Conservation (phyloP, 1,140 invertebrate species). For the Lanistes nyassanus region DNA sequence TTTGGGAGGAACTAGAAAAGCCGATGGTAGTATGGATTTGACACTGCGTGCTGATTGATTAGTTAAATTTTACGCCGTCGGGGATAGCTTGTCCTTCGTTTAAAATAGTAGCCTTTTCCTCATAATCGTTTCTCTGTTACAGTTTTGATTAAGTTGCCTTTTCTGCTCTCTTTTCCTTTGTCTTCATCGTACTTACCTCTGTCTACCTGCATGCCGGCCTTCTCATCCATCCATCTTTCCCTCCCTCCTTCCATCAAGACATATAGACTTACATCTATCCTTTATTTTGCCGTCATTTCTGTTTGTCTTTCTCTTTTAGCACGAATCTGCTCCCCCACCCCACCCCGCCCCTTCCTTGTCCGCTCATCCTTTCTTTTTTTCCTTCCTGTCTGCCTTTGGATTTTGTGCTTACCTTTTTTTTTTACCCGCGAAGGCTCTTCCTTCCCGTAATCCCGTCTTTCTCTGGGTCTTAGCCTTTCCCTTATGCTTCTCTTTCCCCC, state of each 20-base stretch:
- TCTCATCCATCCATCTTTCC: neutral
- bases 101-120: no score
- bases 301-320: neutral
- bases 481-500: neutral
- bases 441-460: neutral
- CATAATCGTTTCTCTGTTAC: neutral
- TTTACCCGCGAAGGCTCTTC: neutral
- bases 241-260: slow-evolving; percentile 5
- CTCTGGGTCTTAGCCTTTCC: neutral
- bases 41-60: no score
- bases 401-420: neutral
- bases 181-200: neutral
- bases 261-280: no score
- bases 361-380: neutral
- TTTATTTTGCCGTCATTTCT: neutral
- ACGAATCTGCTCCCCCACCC: neutral
- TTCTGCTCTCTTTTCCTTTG: neutral
- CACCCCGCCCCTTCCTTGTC: neutral
- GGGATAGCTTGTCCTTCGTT: no score
- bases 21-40: no score
- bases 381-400: neutral
- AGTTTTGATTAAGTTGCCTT: neutral
- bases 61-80: no score
- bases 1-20: no score
- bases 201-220: neutral